Evolutionary conservation across 1,140 invertebrate species (phyloP).

Genomic region (Drosophila subpulchrella): DNA sequence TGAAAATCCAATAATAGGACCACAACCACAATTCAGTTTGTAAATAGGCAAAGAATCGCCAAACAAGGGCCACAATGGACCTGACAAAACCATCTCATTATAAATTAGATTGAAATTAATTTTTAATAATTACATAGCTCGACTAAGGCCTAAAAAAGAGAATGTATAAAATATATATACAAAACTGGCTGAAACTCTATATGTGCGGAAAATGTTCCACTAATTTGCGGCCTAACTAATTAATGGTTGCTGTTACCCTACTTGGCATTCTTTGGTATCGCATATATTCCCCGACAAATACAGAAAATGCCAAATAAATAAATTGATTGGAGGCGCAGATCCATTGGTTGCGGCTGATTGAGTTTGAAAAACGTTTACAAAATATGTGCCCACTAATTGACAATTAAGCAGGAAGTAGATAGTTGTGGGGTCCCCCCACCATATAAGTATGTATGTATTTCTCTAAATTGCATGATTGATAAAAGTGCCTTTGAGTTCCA

Average conservation of each 20-base stretch:
- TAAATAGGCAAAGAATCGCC: slow-evolving; percentile 17
- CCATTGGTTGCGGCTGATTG: slow-evolving; percentile 68
- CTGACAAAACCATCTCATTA: slow-evolving; percentile 65
- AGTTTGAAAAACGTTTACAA: slow-evolving; percentile 46
- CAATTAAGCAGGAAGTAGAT: slow-evolving; percentile 77
- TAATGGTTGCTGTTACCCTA: slow-evolving; percentile 58
- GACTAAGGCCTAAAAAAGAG: slow-evolving; percentile 12
- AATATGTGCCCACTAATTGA: slow-evolving; percentile 74
- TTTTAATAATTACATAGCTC: slow-evolving; percentile 55
- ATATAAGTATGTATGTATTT: slow-evolving; percentile 2
- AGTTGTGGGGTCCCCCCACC: slow-evolving; percentile 42
- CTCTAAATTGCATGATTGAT: slow-evolving; percentile 75
- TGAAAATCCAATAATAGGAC: slow-evolving; percentile 27
- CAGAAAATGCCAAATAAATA: slow-evolving; percentile 57
- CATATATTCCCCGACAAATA: slow-evolving; percentile 19
- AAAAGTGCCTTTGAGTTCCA: slow-evolving; percentile 56
- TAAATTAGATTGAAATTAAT: slow-evolving; percentile 71
- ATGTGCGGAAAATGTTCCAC: slow-evolving; percentile 59
- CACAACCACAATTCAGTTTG: slow-evolving; percentile 33
- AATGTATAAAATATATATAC: background rate
- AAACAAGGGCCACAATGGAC: slow-evolving; percentile 30
- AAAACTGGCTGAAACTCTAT: background rate
- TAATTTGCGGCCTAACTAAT: slow-evolving; percentile 79
- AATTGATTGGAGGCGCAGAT: slow-evolving; percentile 62
- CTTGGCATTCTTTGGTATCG: slow-evolving; percentile 4